Evolutionary conservation across 2,113 vertebrate species (phyloP).

Genomic region (Microcebus lehilahytsara): DNA sequence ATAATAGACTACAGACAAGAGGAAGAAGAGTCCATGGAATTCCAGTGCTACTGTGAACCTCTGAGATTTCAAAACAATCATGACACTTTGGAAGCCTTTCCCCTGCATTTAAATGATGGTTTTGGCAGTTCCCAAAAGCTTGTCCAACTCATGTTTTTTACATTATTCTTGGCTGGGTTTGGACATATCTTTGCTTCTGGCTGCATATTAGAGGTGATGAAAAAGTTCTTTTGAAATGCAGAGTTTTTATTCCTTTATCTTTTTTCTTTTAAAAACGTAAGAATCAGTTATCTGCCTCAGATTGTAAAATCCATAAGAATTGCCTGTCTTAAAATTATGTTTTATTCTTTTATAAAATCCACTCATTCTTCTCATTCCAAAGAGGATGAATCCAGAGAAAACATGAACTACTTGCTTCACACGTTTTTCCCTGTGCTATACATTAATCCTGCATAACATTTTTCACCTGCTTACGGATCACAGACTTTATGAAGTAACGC

Average conservation of each 20-base stretch:
- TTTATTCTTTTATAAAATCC: not conserved
- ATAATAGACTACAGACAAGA: not conserved
- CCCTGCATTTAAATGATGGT: not conserved
- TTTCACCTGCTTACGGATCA: not conserved
- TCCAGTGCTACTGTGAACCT: not conserved
- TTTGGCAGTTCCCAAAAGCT: not conserved
- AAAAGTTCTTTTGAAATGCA: not conserved
- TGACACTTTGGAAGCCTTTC: not conserved
- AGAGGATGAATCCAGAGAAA: constrained; percentile 15
- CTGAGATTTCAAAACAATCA: not conserved
- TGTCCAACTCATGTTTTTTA: not conserved
- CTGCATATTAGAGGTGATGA: not conserved
- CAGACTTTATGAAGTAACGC: not conserved
- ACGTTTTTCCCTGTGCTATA: not conserved
- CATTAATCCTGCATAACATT: not conserved
- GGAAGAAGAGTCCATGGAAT: not conserved
- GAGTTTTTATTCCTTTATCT: not conserved
- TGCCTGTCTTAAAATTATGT: not conserved
- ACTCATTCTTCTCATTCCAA: not conserved
- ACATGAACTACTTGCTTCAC: not conserved
- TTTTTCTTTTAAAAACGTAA: not conserved
- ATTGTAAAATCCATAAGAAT: not conserved
- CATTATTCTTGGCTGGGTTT: not conserved
- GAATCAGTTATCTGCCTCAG: not conserved
- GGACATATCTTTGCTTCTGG: not conserved